These are phyloP conservation scores for Cebidichthys violaceus DNA, from an alignment of 2,113 vertebrate species.

Conservation along the genomic window DNA sequence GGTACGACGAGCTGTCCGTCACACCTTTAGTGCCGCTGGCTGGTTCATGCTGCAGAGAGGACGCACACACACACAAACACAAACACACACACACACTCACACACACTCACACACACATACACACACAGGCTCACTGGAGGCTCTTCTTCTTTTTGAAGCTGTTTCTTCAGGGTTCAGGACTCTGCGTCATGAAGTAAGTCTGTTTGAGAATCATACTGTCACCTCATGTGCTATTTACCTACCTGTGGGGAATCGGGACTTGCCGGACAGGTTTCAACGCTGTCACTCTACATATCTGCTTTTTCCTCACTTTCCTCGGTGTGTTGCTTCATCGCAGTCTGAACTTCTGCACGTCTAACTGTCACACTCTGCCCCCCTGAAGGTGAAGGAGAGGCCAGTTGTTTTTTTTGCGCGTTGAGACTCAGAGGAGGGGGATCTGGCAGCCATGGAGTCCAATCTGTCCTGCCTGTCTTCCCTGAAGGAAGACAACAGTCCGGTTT, in stretches of 20 bases:
- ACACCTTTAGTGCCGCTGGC: slow-evolving; percentile 35
- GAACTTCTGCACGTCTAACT: not conserved
- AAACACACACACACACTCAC: not conserved
- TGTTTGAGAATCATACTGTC: not conserved
- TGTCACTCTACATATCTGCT: not conserved
- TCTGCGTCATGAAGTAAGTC: slow-evolving; percentile 59
- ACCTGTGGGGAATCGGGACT: slow-evolving; percentile 25
- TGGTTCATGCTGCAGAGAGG: not conserved
- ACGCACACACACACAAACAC: too few relatives aligned
- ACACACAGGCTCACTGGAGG: not conserved
- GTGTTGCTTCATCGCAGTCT: not conserved
- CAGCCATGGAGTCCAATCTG: slow-evolving; percentile 85
- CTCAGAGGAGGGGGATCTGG: not conserved
- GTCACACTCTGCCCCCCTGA: slow-evolving; percentile 5
- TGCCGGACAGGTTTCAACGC: slow-evolving; percentile 41
- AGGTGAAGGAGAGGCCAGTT: slow-evolving; percentile 42
- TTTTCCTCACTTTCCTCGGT: not conserved
- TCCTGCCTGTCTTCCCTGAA: slow-evolving; percentile 89
- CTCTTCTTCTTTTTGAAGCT: not conserved
- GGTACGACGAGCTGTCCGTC: slow-evolving; percentile 50
- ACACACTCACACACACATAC: not conserved
- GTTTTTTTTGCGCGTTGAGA: not conserved
- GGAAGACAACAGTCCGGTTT: slow-evolving; percentile 84
- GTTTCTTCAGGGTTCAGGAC: not conserved
- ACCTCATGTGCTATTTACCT: slow-evolving; percentile 22